Evolutionary conservation across 2,888 invertebrate genomes (phyloP).

Genomic region (Luffia ferchaultella): DNA sequence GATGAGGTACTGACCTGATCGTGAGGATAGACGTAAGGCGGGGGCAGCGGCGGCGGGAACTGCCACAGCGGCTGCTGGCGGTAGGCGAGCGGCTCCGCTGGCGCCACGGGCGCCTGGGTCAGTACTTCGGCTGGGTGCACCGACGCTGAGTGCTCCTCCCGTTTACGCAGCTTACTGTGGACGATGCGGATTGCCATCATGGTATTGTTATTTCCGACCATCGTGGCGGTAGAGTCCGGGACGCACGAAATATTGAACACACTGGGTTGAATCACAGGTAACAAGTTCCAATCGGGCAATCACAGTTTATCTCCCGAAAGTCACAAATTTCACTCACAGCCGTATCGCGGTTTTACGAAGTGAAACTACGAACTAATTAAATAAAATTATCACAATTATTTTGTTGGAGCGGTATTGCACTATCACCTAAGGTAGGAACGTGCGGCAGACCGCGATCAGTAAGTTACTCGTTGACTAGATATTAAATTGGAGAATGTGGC

Average conservation of each 20-base stretch:
- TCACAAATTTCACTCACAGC: conserved; percentile 63
- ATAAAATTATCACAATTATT: conserved; percentile 60
- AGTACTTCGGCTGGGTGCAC: conserved; percentile 75
- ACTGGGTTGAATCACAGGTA: conserved; percentile 59
- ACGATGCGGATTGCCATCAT: conserved; percentile 91
- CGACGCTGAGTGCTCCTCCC: conserved; percentile 79
- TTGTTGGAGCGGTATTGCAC: conserved; percentile 59
- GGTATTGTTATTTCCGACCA: conserved; percentile 88
- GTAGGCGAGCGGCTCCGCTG: conserved; percentile 68
- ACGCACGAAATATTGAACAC: conserved; percentile 55
- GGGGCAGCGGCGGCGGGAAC: conserved; percentile 82
- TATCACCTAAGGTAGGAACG: conserved; percentile 66
- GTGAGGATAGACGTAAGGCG: conserved; percentile 78
- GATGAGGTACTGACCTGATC: conserved; percentile 83
- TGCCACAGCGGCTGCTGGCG: conserved; percentile 82
- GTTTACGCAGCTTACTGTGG: conserved; percentile 88
- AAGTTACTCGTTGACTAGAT: conserved; percentile 65
- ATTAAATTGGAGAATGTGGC: conserved; percentile 57
- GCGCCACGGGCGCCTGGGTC: conserved; percentile 57
- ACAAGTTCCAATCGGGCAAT: conserved; percentile 61
- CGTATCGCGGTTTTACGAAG: conserved; percentile 48
- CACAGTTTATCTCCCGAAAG: conserved; percentile 49
- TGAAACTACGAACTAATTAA: conserved; percentile 58
- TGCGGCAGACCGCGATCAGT: conserved; percentile 52
- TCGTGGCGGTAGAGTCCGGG: conserved; percentile 59